Evolutionary conservation across 2,888 invertebrate genomes (phyloP), one percentile per base, ranked within the genome.

Genomic region (Stratiomys singularior): DNA sequence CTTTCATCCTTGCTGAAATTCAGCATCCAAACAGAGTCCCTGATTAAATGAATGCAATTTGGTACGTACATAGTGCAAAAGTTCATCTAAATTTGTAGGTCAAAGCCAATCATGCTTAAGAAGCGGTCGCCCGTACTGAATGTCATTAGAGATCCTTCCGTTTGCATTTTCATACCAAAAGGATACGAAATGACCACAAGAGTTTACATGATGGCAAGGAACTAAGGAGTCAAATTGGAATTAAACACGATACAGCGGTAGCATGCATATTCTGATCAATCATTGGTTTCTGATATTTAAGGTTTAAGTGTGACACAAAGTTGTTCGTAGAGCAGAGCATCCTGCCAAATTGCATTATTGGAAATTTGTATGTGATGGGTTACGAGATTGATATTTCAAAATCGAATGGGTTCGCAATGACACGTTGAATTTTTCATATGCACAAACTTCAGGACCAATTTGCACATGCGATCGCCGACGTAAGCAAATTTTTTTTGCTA

Each of bases 81-180:
- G 9, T 37, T 37, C 37, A 9, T 5, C 9, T 37, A 37, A 60
- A 11, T 60, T 60, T 60, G 9, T 60, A 25, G 60, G 23, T 60
- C 60, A 60, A 60, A 60, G 21, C 60, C 52, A 25, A 60, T 60
- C 60, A 60, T 60, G 44, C 37, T 5, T 37, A 37, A 37, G 9
- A 37, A 37, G 37, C 37, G 3, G 9, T 9, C 9, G 37, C 37
- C 37, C 37, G 9, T 37, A 5, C 37, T 37, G 9, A 37, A 67
- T 67, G 44, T 21, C 9, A 67, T 67, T 47, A 46, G 56, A 28
- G 56, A 28, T 37, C 30, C 72, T 30, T 56, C 56, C 52, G 56
- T 72, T 72, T 72, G 72, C 72, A 72, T 72, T 72, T 72, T 44
- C 21, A 67, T 67, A 25, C 23, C 4, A 23, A 60, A 21, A 18